Evolutionary conservation across 2,888 invertebrate genomes (phyloP).

Genomic region (Anagyrus pseudococci): DNA sequence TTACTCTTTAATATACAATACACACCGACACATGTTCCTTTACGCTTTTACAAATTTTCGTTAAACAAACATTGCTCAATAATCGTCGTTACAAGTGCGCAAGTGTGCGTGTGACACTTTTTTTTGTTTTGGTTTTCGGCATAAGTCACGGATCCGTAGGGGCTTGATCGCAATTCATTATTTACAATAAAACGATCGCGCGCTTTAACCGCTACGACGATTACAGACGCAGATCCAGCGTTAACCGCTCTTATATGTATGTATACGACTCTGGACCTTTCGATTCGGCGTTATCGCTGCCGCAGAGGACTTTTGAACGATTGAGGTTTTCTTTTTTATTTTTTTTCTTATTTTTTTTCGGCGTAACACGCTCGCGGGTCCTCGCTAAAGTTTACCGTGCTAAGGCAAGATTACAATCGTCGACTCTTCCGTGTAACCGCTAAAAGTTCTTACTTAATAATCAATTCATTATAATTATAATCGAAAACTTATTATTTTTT

Average conservation of each 20-base stretch:
- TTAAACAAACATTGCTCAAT: conserved; percentile 16
- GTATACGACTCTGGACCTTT: conserved; percentile 16
- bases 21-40: conserved; percentile 20
- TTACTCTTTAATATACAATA: conserved; percentile 13
- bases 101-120: too few species aligned
- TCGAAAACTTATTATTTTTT: conserved; percentile 17
- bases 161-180: conserved; percentile 13
- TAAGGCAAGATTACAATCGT: conserved; percentile 32
- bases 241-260: conserved; percentile 5
- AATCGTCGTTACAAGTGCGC: not conserved
- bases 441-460: conserved; percentile 34
- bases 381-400: too few species aligned
- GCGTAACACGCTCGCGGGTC: too few species aligned
- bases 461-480: conserved; percentile 35
- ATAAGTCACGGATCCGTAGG: not conserved
- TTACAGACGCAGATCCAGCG: too few species aligned
- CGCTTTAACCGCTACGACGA: too few species aligned
- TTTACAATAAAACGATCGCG: conserved; percentile 28
- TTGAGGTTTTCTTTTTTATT: conserved; percentile 10
- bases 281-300: conserved; percentile 22
- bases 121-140: not conserved
- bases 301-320: conserved; percentile 10
- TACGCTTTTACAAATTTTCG: conserved; percentile 11
- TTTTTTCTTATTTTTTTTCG: conserved; percentile 7
- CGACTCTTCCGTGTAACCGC: conserved; percentile 5